Conservation (phyloP, 2,113 vertebrate species). For the Oncorhynchus mykiss region DNA sequence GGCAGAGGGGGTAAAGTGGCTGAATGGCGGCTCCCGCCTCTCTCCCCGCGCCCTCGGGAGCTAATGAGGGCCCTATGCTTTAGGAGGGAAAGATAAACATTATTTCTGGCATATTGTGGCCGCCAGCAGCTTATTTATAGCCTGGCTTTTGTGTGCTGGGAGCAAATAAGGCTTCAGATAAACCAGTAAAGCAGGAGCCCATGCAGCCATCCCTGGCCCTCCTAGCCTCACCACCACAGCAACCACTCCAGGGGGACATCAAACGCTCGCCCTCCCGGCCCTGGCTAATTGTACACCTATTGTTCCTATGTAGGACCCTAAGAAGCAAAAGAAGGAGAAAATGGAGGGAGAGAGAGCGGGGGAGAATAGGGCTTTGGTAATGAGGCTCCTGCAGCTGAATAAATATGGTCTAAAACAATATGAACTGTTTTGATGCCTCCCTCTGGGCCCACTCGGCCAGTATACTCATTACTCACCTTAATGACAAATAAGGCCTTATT, state of each 20-base stretch:
- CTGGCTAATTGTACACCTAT: slow-evolving; percentile 72
- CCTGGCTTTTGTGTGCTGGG: slow-evolving; percentile 69
- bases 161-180: slow-evolving; percentile 72
- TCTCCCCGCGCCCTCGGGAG: slow-evolving; percentile 28
- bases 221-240: slow-evolving; percentile 46
- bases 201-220: slow-evolving; percentile 50
- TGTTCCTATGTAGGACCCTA: slow-evolving; percentile 67
- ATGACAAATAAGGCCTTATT: slow-evolving; percentile 47
- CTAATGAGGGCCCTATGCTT: slow-evolving; percentile 56
- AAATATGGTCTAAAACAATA: slow-evolving; percentile 67
- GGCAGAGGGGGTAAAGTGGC: slow-evolving; percentile 61
- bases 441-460: slow-evolving; percentile 24
- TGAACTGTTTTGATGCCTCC: slow-evolving; percentile 53
- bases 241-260: slow-evolving; percentile 74
- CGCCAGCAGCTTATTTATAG: slow-evolving; percentile 73
- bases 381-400: slow-evolving; percentile 68
- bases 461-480: slow-evolving; percentile 44
- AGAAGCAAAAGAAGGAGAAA: slow-evolving; percentile 58
- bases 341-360: slow-evolving; percentile 32
- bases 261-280: slow-evolving; percentile 66
- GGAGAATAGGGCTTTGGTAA: slow-evolving; percentile 46
- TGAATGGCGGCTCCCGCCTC: slow-evolving; percentile 37
- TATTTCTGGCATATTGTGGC: slow-evolving; percentile 76
- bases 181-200: slow-evolving; percentile 42
- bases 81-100: slow-evolving; percentile 77